These are phyloP conservation scores for Orthonyx spaldingii DNA, from an alignment of 2,113 vertebrate genomes.

Conservation along the genomic window DNA sequence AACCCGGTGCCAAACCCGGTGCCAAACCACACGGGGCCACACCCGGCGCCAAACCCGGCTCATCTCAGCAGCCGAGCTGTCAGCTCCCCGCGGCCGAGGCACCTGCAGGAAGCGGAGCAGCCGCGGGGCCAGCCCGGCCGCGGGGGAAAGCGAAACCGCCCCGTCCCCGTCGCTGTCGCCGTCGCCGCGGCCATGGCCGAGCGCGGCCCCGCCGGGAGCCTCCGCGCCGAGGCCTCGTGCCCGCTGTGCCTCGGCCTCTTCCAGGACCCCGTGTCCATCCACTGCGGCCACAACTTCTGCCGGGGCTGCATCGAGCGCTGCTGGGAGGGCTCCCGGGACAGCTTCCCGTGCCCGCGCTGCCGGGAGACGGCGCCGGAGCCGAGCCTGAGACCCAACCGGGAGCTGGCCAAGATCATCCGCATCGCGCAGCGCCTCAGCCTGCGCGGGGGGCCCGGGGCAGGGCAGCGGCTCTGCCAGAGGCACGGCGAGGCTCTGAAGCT, in stretches of 20 bases:
- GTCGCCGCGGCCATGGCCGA: constrained; percentile 21
- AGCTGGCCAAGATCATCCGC: constrained; percentile 79
- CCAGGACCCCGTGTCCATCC: constrained; percentile 69
- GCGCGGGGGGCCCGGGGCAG: not conserved
- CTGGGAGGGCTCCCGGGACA: not conserved
- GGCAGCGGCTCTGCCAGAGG: constrained; percentile 51
- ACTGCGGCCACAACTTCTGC: constrained; percentile 74
- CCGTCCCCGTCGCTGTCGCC: not conserved
- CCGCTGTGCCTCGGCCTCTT: constrained; percentile 66
- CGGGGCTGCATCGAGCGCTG: constrained; percentile 60
- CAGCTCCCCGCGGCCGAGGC: not conserved
- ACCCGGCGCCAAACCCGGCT: not conserved
- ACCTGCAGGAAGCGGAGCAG: not conserved
- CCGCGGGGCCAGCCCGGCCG: not conserved
- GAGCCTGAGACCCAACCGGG: constrained; percentile 75
- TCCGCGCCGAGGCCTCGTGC: constrained; percentile 67
- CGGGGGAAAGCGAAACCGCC: not conserved
- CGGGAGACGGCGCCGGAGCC: constrained; percentile 14
- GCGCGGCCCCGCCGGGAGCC: not conserved
- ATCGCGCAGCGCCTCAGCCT: constrained; percentile 70
- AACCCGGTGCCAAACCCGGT: too few species aligned
- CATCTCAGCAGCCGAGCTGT: not conserved
- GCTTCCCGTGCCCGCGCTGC: constrained; percentile 65
- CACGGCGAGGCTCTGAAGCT: constrained; percentile 80
- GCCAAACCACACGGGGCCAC: too few species aligned